A percentile compares a stretch with the other conserved stretches of the same genome.
phyloP scores from a whole-genome alignment of 2,888 invertebrate species.

The Eupithecia inturbata region DNA sequence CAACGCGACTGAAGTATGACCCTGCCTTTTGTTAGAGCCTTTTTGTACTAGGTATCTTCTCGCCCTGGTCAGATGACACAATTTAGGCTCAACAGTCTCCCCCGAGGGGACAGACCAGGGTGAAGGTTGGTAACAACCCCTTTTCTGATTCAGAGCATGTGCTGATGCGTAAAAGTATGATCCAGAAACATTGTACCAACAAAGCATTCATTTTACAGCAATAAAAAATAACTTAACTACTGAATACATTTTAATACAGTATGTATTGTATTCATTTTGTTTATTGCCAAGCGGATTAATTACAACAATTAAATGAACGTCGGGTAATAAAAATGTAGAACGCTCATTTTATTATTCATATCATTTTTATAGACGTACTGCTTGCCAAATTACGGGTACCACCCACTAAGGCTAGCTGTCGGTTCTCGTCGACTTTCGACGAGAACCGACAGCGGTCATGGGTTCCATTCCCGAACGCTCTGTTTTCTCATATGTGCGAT shows the following conservation, averaged over 20 bases:
- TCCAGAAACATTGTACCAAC: background rate
- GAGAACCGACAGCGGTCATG: background rate
- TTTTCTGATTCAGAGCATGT: background rate
- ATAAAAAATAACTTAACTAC: constrained; percentile 48
- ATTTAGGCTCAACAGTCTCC: background rate
- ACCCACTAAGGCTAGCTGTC: constrained; percentile 10
- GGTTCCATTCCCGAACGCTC: background rate
- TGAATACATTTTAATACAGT: constrained; percentile 47
- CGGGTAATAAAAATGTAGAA: constrained; percentile 72
- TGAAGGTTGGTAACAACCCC: background rate
- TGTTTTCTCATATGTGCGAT: background rate
- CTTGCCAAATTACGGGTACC: constrained; percentile 25
- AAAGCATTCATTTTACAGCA: constrained; percentile 11
- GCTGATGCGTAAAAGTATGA: constrained; percentile 1
- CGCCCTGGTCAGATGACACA: background rate
- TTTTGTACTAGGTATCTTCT: background rate
- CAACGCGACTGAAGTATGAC: background rate
- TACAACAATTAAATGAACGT: constrained; percentile 77
- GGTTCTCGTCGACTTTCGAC: background rate
- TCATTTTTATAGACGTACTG: constrained; percentile 17
- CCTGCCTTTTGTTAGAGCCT: background rate
- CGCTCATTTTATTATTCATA: constrained; percentile 47
- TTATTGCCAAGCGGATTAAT: constrained; percentile 75
- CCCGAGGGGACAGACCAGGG: background rate
- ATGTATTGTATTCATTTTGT: constrained; percentile 70